A percentile compares a stretch with the other conserved stretches of the same genome.
phyloP scores from a whole-genome alignment of 2,888 invertebrate species.

The Lithophane socia region DNA sequence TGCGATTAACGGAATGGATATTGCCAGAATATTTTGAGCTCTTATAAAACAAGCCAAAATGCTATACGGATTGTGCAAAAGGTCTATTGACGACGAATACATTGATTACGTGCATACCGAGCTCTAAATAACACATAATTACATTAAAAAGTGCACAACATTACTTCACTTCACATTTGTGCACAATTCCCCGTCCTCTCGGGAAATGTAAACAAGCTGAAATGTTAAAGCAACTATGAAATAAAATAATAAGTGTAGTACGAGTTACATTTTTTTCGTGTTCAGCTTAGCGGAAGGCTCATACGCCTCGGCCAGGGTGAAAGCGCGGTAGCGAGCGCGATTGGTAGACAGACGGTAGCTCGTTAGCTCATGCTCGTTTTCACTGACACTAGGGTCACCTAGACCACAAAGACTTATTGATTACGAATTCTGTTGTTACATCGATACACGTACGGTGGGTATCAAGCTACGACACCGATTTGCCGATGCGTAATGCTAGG shows the following conservation, averaged over 20 bases:
- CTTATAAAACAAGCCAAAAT: neutral
- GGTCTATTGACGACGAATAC: neutral
- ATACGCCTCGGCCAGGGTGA: neutral
- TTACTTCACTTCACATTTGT: slow-evolving; percentile 28
- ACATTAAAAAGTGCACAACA: slow-evolving; percentile 24
- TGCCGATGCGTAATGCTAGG: neutral
- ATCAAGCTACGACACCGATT: too few relatives aligned
- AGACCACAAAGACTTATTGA: neutral
- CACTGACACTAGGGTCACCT: too few relatives aligned
- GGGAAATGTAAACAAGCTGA: slow-evolving; percentile 47
- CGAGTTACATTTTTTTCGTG: slow-evolving; percentile 44
- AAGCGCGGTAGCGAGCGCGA: neutral
- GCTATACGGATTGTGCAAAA: neutral
- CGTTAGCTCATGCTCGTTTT: neutral
- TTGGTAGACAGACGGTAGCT: neutral
- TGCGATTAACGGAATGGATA: neutral
- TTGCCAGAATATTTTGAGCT: neutral
- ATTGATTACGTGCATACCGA: neutral
- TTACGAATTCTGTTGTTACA: neutral
- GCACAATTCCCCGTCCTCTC: slow-evolving; percentile 14
- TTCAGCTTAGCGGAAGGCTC: slow-evolving; percentile 39
- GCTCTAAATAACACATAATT: neutral
- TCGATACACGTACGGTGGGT: neutral
- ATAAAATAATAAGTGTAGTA: slow-evolving; percentile 41
- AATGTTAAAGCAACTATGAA: slow-evolving; percentile 48